A percentile compares a stretch with the other conserved stretches of the same genome.
These are phyloP conservation scores for Tauraco hartlaubi DNA, from an alignment of 2,797 vertebrate species.

Conservation along the genomic window DNA sequence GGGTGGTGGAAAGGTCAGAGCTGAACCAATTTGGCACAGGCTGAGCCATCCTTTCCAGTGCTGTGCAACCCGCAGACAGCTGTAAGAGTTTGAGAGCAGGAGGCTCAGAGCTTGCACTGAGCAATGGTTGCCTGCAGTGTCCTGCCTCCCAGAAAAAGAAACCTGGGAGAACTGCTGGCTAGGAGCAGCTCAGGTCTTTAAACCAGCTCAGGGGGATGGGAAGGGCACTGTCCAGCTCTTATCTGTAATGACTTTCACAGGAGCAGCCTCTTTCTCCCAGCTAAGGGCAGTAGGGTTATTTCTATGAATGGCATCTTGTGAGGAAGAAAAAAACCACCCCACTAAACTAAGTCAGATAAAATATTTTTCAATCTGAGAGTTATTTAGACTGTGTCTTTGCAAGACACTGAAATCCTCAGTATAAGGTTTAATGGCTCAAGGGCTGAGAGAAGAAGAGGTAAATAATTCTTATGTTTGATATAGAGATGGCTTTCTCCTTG, in stretches of 20 bases:
- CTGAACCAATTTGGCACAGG: no score
- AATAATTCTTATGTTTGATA: conserved; percentile 59
- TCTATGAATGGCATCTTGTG: background rate
- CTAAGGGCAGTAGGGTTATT: background rate
- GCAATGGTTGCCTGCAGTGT: background rate
- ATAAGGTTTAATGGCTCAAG: conserved; percentile 54
- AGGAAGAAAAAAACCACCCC: background rate
- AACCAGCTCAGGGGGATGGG: background rate
- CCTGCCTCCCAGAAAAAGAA: background rate
- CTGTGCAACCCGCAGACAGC: background rate
- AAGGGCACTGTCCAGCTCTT: background rate
- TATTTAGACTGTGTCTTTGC: conserved; percentile 61
- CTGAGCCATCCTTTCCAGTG: background rate
- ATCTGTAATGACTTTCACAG: background rate
- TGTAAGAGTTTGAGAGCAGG: background rate
- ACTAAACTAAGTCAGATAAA: background rate
- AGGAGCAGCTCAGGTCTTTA: background rate
- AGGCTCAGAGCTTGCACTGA: background rate
- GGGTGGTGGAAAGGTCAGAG: background rate
- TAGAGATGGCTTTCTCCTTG: conserved; percentile 55
- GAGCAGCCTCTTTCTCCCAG: background rate
- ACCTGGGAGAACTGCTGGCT: background rate
- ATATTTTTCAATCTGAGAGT: conserved; percentile 22
- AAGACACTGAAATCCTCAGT: background rate
- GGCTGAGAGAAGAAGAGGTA: conserved; percentile 33